phyloP scores from a whole-genome alignment of 2,797 vertebrate genomes.

The Anguilla marmorata region DNA sequence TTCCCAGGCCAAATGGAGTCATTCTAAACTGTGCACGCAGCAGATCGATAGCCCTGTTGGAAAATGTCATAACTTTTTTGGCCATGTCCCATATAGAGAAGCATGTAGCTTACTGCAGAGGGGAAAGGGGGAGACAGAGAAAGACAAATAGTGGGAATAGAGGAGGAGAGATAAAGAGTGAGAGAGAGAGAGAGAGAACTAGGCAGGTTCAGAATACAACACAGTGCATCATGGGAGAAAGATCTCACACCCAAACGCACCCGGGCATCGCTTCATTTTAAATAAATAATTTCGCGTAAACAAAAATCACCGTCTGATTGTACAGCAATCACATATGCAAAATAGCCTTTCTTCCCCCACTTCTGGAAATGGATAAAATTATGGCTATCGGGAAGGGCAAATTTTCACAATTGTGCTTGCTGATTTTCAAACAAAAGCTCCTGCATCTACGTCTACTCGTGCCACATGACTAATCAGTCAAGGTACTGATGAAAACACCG shows the following conservation, averaged over 20 bases:
- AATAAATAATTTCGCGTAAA: neutral
- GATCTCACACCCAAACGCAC: neutral
- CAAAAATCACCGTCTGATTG: neutral
- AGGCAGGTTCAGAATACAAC: neutral
- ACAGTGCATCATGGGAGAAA: neutral
- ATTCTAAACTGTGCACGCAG: neutral
- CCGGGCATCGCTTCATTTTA: neutral
- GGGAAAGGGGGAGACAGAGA: neutral
- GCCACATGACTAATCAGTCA: neutral
- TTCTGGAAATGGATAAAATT: constrained; percentile 13
- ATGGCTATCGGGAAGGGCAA: neutral
- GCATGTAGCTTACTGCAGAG: neutral
- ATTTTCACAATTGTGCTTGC: constrained; percentile 15
- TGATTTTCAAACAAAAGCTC: constrained; percentile 2
- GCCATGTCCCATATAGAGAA: neutral
- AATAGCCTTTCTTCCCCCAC: neutral
- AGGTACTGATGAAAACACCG: neutral
- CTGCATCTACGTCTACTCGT: neutral
- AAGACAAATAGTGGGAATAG: neutral
- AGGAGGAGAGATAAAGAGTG: neutral
- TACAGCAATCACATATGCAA: constrained; percentile 11
- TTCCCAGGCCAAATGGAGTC: neutral
- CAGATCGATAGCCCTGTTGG: neutral
- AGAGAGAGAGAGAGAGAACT: neutral
- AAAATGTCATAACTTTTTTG: neutral